These are phyloP conservation scores for Nasonia longicornis DNA, from an alignment of 1,140 invertebrate genomes.

Conservation along the genomic window DNA sequence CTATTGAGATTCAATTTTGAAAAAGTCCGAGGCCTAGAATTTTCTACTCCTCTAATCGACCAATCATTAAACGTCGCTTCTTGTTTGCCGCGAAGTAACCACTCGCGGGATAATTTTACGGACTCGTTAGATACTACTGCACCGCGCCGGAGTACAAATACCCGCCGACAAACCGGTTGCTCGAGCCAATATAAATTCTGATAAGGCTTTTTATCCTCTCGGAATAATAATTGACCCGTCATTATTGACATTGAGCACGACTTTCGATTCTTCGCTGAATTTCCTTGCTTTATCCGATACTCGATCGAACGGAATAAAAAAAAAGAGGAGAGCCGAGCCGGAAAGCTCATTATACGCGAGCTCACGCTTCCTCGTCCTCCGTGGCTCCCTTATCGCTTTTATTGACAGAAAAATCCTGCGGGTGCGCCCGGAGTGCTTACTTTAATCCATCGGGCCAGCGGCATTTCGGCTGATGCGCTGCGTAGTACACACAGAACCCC, in stretches of 20 bases:
- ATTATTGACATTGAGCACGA: conserved; percentile 2
- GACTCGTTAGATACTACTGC: conserved; percentile 20
- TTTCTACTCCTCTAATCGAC: conserved; percentile 19
- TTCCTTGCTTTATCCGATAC: no score
- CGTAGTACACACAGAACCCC: background rate
- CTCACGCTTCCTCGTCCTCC: background rate
- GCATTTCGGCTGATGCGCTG: background rate
- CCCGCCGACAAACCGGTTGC: conserved; percentile 17
- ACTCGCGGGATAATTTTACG: conserved; percentile 31
- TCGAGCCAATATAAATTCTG: conserved; percentile 7
- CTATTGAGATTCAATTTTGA: conserved; percentile 36
- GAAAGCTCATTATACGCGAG: conserved; percentile 32
- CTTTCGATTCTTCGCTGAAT: no score
- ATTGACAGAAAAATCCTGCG: conserved; percentile 30
- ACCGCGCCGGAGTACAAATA: conserved; percentile 28
- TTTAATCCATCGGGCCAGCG: conserved; percentile 34
- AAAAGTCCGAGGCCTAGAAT: background rate
- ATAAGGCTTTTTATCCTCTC: conserved; percentile 15
- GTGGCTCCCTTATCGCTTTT: conserved; percentile 11
- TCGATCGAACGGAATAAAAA: background rate
- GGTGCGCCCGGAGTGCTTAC: conserved; percentile 26
- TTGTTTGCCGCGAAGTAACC: conserved; percentile 16
- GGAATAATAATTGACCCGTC: background rate
- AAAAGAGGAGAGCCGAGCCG: no score
- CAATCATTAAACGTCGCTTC: conserved; percentile 25